Evolutionary conservation across 2,888 invertebrate species (phyloP).

Genomic region (Cheilosia pagana): DNA sequence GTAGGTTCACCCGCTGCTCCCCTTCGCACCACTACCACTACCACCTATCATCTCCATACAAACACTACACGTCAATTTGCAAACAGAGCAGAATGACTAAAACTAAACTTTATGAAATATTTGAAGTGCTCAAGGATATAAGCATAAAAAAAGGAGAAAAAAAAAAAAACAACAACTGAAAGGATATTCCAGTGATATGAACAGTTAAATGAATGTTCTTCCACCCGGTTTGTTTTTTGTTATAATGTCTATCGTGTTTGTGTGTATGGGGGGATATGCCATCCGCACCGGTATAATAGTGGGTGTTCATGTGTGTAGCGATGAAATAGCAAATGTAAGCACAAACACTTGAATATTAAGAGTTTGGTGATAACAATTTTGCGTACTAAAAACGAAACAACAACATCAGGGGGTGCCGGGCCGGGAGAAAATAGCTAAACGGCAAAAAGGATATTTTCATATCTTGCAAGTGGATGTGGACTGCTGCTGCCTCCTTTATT

Average conservation of each 20-base stretch:
- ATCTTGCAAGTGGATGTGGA: constrained; percentile 5
- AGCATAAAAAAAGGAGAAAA: constrained; percentile 53
- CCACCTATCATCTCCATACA: constrained; percentile 43
- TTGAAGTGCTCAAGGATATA: constrained; percentile 64
- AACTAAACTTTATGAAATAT: constrained; percentile 73
- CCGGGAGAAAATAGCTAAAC: constrained; percentile 30
- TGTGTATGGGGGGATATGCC: background rate
- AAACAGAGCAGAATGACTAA: constrained; percentile 61
- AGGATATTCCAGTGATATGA: constrained; percentile 68
- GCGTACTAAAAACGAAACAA: constrained; percentile 58
- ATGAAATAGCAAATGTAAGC: constrained; percentile 72
- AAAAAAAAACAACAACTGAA: constrained; percentile 29
- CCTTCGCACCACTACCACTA: constrained; percentile 1
- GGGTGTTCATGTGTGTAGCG: constrained; percentile 45
- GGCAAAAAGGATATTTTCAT: constrained; percentile 61
- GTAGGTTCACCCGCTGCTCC: background rate
- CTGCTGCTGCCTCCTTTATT: constrained; percentile 8
- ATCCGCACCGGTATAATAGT: constrained; percentile 27
- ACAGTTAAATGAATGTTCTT: constrained; percentile 71
- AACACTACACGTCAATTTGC: constrained; percentile 64
- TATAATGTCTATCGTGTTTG: constrained; percentile 58
- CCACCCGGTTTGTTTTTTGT: constrained; percentile 70
- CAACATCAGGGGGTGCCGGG: constrained; percentile 29
- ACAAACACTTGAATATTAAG: constrained; percentile 69
- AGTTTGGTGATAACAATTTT: constrained; percentile 69